Evolutionary conservation across 2,113 vertebrate genomes (phyloP), one percentile per base, ranked within the genome.

Genomic region (Epinephelus moara): DNA sequence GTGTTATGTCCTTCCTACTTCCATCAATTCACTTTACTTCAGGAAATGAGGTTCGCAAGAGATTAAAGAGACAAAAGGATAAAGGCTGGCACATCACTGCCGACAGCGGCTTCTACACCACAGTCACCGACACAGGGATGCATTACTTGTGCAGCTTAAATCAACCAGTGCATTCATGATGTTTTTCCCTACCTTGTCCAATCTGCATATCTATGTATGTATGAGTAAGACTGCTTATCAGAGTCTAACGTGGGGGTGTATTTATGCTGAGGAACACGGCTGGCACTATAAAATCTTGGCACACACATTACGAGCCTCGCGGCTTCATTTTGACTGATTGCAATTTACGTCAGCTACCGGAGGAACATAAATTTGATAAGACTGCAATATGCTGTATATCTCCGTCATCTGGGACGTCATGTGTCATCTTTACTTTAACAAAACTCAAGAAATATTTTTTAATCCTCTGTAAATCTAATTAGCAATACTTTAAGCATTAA

Each of bases 121-220:
- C 42, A 10, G 23, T 19, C 19, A 33, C 42, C 13, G 23, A 13
- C 53, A 13, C n/a, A 21, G 10, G 1, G 49, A 53, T 42, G 61
- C n/a, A 42, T 55, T 75, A 53, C 49, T 55, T 64, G 15, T 23
- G 45, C 62, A 52, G 27, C 59, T 64, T 70, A 49, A 37, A 72
- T 14, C 4, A 45, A 14, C 3, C 0, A 2, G 7, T 14, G 45
- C 19, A 17, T 14, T 19, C n/a, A 27, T 8, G 4, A 4, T 23
- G 27, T 18, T 42, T 42, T 30, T 33, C 33, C 19, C 30, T 6
- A 15, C 50, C 15, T 12, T 25, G 3, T 21, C 50, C 2, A 37
- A 40, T 30, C 30, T 61, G 47, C 47, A 23, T 45, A 5, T 27
- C 30, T 10, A 10, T 21, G 10, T 8, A 50, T 45, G 61, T 14